A percentile compares a stretch with the other conserved stretches of the same genome.
phyloP scores from a whole-genome alignment of 2,113 vertebrate species.

The Cinclus mexicanus region DNA sequence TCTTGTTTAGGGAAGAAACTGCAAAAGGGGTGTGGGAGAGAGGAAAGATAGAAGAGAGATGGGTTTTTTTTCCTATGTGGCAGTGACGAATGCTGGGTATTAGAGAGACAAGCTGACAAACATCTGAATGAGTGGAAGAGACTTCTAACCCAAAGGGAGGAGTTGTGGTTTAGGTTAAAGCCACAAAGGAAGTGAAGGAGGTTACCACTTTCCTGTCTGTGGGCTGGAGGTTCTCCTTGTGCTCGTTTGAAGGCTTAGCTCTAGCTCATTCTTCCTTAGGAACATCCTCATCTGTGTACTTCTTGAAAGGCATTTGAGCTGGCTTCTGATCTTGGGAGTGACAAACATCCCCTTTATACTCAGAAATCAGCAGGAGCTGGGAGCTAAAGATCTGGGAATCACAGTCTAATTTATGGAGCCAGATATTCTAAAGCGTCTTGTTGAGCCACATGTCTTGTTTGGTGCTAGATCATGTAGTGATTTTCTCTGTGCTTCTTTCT shows the following conservation, averaged over 20 bases:
- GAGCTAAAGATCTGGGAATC: constrained; percentile 17
- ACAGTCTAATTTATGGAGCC: constrained; percentile 25
- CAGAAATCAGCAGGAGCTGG: constrained; percentile 34
- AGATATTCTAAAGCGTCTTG: constrained; percentile 11
- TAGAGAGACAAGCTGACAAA: constrained; percentile 40
- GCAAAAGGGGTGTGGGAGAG: neutral
- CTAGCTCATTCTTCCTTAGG: constrained; percentile 53
- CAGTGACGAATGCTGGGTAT: neutral
- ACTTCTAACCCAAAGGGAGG: constrained; percentile 66
- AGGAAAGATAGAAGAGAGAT: neutral
- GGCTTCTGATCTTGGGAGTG: constrained; percentile 27
- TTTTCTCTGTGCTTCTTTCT: neutral
- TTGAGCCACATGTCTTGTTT: constrained; percentile 12
- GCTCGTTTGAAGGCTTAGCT: constrained; percentile 55
- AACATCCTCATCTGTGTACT: constrained; percentile 16
- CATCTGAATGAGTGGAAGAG: constrained; percentile 67
- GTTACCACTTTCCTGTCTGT: constrained; percentile 76
- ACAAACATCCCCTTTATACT: constrained; percentile 36
- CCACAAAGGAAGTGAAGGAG: constrained; percentile 77
- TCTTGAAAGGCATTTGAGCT: constrained; percentile 43
- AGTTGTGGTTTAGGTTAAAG: constrained; percentile 77
- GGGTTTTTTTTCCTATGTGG: neutral
- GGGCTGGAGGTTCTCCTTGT: constrained; percentile 71
- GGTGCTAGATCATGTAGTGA: neutral
- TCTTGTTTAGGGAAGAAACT: neutral